Evolutionary conservation across 1,140 invertebrate genomes (phyloP), one percentile per base, ranked within the genome.

Genomic region (Thrips palmi): DNA sequence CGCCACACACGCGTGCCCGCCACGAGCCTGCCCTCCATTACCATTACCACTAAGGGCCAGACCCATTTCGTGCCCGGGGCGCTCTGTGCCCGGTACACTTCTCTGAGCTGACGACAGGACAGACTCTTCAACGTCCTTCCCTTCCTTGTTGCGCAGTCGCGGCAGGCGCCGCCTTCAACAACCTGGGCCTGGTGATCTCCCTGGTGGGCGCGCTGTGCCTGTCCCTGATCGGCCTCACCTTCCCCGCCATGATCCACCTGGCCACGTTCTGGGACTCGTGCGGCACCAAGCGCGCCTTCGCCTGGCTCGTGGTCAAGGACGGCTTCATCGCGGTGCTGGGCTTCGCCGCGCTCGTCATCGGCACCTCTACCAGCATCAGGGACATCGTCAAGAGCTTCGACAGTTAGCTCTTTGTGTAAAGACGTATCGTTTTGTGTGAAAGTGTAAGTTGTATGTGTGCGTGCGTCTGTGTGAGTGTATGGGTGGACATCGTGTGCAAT

Each of bases 171-270:
- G 65, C 71, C 1, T 71, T 91, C 33, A 83, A 83, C 1, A 68
- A 83, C 46, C 58, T 96, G 45, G 82, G 80, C 14, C 61, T 84
- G 1, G 75, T 89, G 52, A 91, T 92, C 41, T 77, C 83, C 0
- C 59, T 87, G 27, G 77, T 88, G 37, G 86, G 86, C 12, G 79
- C 86, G 0, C 59, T 87, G 10, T 77, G 76, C 37, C 66, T 82
- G 12, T 80, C 80, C 4, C 70, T 78, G 8, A 63, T 88, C 17
- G 80, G 82, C 0, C 64, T 89, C 7, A 74, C 85, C 5, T 80
- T 89, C 49, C 86, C 86, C 10, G 78, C 78, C 1, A 53, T 85
- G 15, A 77, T 91, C 46, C 80, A 89, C 48, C 63, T 76, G 15
- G 67, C 79, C 49, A 51, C 70, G 2, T 50, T 62, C 28, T 73